These are phyloP conservation scores for Heterodera carotae DNA, from an alignment of 1,140 invertebrate species.

Conservation along the genomic window DNA sequence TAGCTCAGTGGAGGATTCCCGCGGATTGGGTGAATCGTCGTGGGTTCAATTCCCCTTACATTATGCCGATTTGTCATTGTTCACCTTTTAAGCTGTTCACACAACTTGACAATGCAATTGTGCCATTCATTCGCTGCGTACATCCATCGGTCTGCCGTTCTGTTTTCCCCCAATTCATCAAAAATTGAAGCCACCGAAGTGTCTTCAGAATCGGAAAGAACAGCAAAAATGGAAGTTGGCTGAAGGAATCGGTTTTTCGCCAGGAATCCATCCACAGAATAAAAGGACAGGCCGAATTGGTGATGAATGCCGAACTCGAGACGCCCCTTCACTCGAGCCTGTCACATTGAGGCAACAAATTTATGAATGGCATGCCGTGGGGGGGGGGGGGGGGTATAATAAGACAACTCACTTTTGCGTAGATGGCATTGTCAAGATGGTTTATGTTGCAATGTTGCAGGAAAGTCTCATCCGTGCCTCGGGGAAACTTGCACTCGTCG, in stretches of 20 bases:
- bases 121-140: slow-evolving; percentile 11
- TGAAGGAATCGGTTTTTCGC: slow-evolving; percentile 30
- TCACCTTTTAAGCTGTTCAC: slow-evolving; percentile 20
- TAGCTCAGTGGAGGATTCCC: too few species aligned
- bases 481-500: slow-evolving; percentile 49
- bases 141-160: not conserved
- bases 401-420: slow-evolving; percentile 22
- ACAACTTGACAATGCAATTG: not conserved
- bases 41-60: too few species aligned
- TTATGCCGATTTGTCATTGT: not conserved
- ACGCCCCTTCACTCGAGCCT: slow-evolving; percentile 33
- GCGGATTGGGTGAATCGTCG: too few species aligned
- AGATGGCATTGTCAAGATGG: slow-evolving; percentile 42
- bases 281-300: slow-evolving; percentile 37
- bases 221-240: slow-evolving; percentile 10
- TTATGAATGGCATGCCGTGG: too few species aligned
- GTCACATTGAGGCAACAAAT: not conserved
- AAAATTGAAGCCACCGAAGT: slow-evolving; percentile 40
- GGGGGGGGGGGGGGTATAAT: too few species aligned
- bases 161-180: slow-evolving; percentile 9
- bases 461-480: slow-evolving; percentile 44
- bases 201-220: slow-evolving; percentile 30
- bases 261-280: slow-evolving; percentile 37
- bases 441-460: slow-evolving; percentile 49
- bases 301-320: slow-evolving; percentile 45